Percentiles rank a stretch among this genome's conserved stretches.
Conservation (phyloP, 2,113 vertebrate species). For the Phoxinus phoxinus region DNA sequence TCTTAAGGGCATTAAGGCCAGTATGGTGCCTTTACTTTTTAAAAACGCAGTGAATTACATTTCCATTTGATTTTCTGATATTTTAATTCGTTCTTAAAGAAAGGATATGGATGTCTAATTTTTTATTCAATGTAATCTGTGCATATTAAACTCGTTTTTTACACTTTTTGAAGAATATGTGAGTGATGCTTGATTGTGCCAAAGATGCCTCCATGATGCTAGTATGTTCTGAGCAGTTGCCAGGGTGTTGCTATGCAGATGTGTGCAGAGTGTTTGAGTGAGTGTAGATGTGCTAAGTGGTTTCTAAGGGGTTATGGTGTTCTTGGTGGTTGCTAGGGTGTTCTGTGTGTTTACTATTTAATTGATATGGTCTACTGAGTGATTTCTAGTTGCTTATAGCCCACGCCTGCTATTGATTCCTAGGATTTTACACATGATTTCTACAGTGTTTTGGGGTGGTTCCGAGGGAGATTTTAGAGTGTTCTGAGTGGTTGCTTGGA, state of each 20-base stretch:
- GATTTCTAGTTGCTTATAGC: too few species aligned
- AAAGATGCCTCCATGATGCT: not conserved
- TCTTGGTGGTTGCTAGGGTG: not conserved
- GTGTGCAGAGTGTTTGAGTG: not conserved
- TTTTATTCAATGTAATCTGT: not conserved
- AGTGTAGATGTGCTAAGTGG: not conserved
- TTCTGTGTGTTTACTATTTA: not conserved
- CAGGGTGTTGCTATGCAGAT: not conserved
- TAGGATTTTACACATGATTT: not conserved
- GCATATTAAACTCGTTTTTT: not conserved
- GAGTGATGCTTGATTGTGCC: not conserved
- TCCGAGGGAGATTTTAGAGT: not conserved
- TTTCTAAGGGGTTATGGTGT: not conserved
- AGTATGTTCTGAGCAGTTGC: not conserved
- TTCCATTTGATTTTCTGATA: not conserved
- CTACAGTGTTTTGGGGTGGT: not conserved
- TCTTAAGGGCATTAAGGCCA: constrained; percentile 6
- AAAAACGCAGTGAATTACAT: not conserved
- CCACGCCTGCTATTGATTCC: too few species aligned
- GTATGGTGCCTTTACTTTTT: not conserved
- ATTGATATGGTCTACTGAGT: not conserved
- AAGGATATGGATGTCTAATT: not conserved
- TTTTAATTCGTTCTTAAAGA: not conserved
- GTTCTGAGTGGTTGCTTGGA: not conserved
- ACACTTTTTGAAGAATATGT: not conserved